These are phyloP conservation scores for Dugesia japonica DNA, from an alignment of 2,888 invertebrate species.

Conservation along the genomic window DNA sequence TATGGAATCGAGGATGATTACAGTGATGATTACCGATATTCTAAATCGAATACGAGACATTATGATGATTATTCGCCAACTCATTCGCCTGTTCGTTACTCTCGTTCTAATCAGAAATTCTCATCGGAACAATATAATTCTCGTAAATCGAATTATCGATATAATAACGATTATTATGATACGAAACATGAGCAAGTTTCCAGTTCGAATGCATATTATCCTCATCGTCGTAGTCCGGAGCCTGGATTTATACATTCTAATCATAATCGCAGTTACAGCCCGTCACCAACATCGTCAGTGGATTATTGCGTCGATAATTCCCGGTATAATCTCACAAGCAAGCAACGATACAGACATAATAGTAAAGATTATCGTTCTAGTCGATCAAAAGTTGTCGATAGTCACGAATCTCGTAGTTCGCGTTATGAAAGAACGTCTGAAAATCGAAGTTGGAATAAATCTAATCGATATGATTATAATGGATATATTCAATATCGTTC, in stretches of 20 bases:
- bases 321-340: not conserved
- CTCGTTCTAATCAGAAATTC: not conserved
- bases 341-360: not conserved
- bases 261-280: not conserved
- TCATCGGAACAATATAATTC: not conserved
- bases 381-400: not conserved
- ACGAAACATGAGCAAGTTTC: not conserved
- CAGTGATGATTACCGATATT: not conserved
- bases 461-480: not conserved
- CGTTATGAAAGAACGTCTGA: not conserved
- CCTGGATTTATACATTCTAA: not conserved
- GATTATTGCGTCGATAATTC: not conserved
- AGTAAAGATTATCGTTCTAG: not conserved
- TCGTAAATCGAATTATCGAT: not conserved
- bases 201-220: not conserved
- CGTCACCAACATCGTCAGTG: not conserved
- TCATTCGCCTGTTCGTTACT: not conserved
- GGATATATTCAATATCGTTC: not conserved
- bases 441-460: not conserved
- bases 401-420: not conserved
- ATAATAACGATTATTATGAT: not conserved
- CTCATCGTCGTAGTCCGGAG: not conserved
- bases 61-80: not conserved
- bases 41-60: not conserved
- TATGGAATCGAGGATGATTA: not conserved